Conservation (phyloP, 2,888 invertebrate species). For the Clostera curtula region DNA sequence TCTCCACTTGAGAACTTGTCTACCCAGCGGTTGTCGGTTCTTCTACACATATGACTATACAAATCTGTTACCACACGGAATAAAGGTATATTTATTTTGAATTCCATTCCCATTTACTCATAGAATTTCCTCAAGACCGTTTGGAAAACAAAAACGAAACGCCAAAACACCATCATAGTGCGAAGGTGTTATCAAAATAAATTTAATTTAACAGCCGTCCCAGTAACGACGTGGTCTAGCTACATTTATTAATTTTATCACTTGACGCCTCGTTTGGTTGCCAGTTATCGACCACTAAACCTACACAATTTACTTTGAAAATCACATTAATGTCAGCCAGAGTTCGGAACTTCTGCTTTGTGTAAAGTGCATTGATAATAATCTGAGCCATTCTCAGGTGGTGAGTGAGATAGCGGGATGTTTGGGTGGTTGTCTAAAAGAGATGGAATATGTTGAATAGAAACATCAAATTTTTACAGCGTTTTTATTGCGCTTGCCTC, state of each 20-base stretch:
- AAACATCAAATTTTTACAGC: slow-evolving; percentile 75
- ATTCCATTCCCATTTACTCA: too few species aligned
- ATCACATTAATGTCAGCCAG: slow-evolving; percentile 67
- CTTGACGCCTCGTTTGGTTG: slow-evolving; percentile 63
- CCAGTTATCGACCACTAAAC: slow-evolving; percentile 61
- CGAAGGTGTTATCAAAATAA: slow-evolving; percentile 19
- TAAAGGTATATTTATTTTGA: too few species aligned
- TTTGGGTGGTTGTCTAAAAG: slow-evolving; percentile 19
- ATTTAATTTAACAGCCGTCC: slow-evolving; percentile 29
- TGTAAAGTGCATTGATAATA: slow-evolving; percentile 75
- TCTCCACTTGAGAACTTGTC: too few species aligned
- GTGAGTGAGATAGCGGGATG: slow-evolving; percentile 30
- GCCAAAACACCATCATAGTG: slow-evolving; percentile 12
- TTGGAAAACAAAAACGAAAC: slow-evolving; percentile 6
- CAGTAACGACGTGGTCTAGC: slow-evolving; percentile 37
- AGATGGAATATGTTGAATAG: slow-evolving; percentile 54
- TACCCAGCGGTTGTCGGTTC: too few species aligned
- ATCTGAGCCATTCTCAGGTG: slow-evolving; percentile 60
- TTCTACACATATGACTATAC: too few species aligned
- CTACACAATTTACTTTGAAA: slow-evolving; percentile 68
- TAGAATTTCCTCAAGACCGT: slow-evolving; percentile 1
- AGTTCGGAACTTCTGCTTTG: slow-evolving; percentile 68
- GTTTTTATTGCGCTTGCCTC: slow-evolving; percentile 66
- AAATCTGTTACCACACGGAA: too few species aligned
- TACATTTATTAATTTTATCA: slow-evolving; percentile 66